Conservation (phyloP, 1,140 invertebrate species). For the Dermatophagoides farinae region DNA sequence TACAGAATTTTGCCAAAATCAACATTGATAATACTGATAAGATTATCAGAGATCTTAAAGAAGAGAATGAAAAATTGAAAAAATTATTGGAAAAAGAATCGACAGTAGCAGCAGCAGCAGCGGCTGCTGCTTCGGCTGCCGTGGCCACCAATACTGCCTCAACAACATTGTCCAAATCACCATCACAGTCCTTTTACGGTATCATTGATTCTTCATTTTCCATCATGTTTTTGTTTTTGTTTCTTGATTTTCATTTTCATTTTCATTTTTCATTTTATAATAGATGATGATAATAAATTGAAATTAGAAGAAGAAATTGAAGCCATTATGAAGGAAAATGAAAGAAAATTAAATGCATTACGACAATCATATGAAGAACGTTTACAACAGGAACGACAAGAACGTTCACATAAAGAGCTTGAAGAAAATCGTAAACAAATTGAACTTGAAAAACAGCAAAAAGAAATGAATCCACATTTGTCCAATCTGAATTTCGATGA, state of each 20-base stretch:
- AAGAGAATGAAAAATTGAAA: constrained; percentile 37
- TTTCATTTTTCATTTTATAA: constrained; percentile 18
- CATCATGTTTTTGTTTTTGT: too few species aligned
- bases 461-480: constrained; percentile 30
- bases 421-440: constrained; percentile 22
- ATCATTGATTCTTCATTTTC: too few species aligned
- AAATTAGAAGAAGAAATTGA: constrained; percentile 31
- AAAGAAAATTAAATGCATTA: constrained; percentile 34
- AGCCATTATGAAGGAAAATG: constrained; percentile 35
- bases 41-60: constrained; percentile 36
- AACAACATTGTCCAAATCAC: neutral
- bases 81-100: constrained; percentile 24
- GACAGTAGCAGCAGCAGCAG: neutral
- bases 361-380: constrained; percentile 35
- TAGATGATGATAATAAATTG: constrained; percentile 23
- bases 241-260: too few species aligned
- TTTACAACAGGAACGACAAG: constrained; percentile 24
- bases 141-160: neutral
- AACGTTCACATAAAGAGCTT: neutral
- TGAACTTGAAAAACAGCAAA: constrained; percentile 27
- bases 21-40: constrained; percentile 39
- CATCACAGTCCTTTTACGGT: too few species aligned
- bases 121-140: neutral
- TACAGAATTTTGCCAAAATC: constrained; percentile 34
- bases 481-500: constrained; percentile 41